Evolutionary conservation across 92 coral and sea anemone species (phyloP).

Genomic region (Porites divaricata): DNA sequence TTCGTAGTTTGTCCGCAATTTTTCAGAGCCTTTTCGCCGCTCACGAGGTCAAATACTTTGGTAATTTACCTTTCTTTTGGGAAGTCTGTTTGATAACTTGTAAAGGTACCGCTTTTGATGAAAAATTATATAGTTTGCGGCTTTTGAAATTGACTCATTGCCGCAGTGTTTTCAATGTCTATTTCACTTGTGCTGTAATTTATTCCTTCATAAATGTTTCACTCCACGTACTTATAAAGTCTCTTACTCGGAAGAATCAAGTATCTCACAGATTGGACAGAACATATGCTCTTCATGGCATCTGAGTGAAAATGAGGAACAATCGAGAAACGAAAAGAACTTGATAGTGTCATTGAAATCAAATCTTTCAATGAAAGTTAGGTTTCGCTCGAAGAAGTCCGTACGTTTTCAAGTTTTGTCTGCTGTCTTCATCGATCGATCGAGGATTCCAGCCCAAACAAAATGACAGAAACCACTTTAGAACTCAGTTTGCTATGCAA

Average conservation of each 20-base stretch:
- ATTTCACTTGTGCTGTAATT: background rate
- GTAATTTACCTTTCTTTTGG: background rate
- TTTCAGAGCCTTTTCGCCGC: background rate
- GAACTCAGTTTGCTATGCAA: conserved; percentile 2
- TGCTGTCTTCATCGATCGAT: too few relatives aligned
- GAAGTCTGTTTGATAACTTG: background rate
- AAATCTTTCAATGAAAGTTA: too few relatives aligned
- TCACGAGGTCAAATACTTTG: background rate
- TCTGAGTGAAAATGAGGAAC: background rate
- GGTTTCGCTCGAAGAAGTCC: too few relatives aligned
- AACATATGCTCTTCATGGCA: background rate
- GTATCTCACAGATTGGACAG: background rate
- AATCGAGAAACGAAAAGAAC: background rate
- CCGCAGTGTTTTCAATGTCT: background rate
- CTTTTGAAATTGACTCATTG: background rate
- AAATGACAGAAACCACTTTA: background rate
- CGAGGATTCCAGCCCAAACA: too few relatives aligned
- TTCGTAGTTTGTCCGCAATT: background rate
- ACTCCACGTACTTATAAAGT: background rate
- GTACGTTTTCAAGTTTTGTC: too few relatives aligned
- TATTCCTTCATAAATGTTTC: background rate
- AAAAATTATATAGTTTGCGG: background rate
- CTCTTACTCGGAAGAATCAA: background rate
- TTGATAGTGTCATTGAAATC: background rate
- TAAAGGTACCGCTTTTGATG: background rate